A percentile compares a stretch with the other conserved stretches of the same genome.
These are phyloP conservation scores for Drosophila truncata DNA, from an alignment of 1,140 invertebrate genomes.

Conservation along the genomic window DNA sequence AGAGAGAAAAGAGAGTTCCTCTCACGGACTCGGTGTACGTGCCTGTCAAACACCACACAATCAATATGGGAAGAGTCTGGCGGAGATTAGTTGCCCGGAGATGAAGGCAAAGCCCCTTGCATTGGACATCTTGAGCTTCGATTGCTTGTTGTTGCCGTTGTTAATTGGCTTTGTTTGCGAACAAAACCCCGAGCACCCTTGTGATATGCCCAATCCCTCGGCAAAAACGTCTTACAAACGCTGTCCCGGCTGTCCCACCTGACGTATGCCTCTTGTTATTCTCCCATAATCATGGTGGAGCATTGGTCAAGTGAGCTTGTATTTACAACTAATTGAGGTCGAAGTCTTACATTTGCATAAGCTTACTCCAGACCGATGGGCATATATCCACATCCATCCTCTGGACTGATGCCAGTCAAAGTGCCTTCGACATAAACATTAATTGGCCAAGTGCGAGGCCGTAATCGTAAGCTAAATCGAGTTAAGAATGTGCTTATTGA, in stretches of 20 bases:
- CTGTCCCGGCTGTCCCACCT: slow-evolving; percentile 27
- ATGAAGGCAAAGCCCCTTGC: slow-evolving; percentile 7
- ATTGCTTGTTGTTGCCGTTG: slow-evolving; percentile 53
- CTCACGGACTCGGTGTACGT: slow-evolving; percentile 38
- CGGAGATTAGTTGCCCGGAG: slow-evolving; percentile 40
- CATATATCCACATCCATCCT: background rate
- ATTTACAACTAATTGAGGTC: slow-evolving; percentile 64
- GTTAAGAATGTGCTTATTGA: slow-evolving; percentile 7
- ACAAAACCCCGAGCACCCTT: slow-evolving; percentile 20
- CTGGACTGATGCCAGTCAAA: slow-evolving; percentile 8
- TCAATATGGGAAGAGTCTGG: slow-evolving; percentile 42
- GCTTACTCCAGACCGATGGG: background rate
- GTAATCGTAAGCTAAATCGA: slow-evolving; percentile 1
- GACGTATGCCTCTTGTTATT: slow-evolving; percentile 70
- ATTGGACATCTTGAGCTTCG: slow-evolving; percentile 32
- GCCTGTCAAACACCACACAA: slow-evolving; percentile 44
- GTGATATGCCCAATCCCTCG: slow-evolving; percentile 6
- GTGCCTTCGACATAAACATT: slow-evolving; percentile 32
- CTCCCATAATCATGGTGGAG: slow-evolving; percentile 38
- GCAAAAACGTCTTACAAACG: slow-evolving; percentile 43
- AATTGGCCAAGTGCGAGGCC: slow-evolving; percentile 24
- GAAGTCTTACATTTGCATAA: slow-evolving; percentile 47
- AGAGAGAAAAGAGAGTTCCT: background rate
- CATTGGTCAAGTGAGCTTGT: slow-evolving; percentile 39
- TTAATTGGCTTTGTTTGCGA: slow-evolving; percentile 68